Conservation (phyloP, 2,797 vertebrate genomes). For the Argyrosomus regius region DNA sequence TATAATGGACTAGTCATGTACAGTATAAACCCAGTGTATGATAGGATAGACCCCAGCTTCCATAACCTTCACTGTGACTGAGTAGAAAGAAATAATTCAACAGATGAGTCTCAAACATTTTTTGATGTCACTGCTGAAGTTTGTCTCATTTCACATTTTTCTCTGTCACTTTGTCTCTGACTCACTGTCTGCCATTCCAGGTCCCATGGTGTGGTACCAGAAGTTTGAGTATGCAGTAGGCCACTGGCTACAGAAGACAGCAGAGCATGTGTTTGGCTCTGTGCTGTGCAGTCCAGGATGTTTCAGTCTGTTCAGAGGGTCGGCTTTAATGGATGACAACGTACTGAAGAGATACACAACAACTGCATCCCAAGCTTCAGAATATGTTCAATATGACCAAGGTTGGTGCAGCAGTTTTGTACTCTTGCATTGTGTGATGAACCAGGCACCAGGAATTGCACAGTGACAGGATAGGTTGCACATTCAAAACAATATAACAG, state of each 20-base stretch:
- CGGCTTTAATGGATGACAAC: constrained; percentile 89
- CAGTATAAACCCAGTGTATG: not conserved
- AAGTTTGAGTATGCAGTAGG: constrained; percentile 91
- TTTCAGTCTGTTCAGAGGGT: constrained; percentile 88
- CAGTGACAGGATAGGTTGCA: too few species aligned
- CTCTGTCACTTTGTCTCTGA: not conserved
- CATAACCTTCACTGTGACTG: not conserved
- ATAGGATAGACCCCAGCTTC: not conserved
- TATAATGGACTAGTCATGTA: not conserved
- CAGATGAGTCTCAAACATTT: not conserved
- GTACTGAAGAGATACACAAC: constrained; percentile 88
- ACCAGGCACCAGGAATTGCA: too few species aligned
- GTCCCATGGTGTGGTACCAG: constrained; percentile 91
- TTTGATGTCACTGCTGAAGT: not conserved
- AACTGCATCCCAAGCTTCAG: constrained; percentile 80
- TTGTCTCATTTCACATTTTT: not conserved
- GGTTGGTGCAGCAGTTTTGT: constrained; percentile 52
- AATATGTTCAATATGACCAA: constrained; percentile 90
- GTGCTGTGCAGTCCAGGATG: constrained; percentile 90
- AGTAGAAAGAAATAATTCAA: not conserved
- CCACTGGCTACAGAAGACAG: constrained; percentile 90
- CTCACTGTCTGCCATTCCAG: constrained; percentile 57
- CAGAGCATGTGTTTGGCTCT: constrained; percentile 89
- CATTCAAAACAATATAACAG: too few species aligned
- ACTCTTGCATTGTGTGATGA: too few species aligned